phyloP scores from a whole-genome alignment of 2,888 invertebrate genomes.

The Meteorus colon region DNA sequence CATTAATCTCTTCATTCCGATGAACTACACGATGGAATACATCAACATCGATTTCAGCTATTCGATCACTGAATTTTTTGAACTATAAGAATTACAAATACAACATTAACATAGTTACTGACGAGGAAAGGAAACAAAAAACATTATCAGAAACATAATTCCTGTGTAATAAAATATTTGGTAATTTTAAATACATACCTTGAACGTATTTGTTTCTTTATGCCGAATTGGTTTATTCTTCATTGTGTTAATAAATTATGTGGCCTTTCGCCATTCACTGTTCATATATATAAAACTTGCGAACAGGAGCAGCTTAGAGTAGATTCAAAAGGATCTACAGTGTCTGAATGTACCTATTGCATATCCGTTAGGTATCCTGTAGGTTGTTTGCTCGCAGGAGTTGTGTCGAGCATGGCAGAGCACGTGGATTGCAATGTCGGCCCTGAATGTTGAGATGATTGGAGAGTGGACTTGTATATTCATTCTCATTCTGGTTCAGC shows the following conservation, averaged over 20 bases:
- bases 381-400: too few relatives aligned
- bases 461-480: too few relatives aligned
- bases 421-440: too few relatives aligned
- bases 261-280: too few relatives aligned
- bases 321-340: too few relatives aligned
- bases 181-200: conserved; percentile 75
- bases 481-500: too few relatives aligned
- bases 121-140: not conserved
- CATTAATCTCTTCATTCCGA: conserved; percentile 80
- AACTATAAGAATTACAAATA: conserved; percentile 77
- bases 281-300: too few relatives aligned
- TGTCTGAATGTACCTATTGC: too few relatives aligned
- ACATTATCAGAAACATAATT: not conserved
- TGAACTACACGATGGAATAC: conserved; percentile 90
- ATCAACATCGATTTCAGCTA: conserved; percentile 89
- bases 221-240: conserved; percentile 83
- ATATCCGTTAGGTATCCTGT: too few relatives aligned
- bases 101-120: conserved; percentile 18
- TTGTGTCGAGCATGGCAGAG: too few relatives aligned
- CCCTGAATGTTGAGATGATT: too few relatives aligned
- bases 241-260: conserved; percentile 73
- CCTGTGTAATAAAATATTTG: conserved; percentile 37
- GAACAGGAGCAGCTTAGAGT: too few relatives aligned
- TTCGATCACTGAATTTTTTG: conserved; percentile 89
- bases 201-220: conserved; percentile 85